phyloP scores from a whole-genome alignment of 1,140 invertebrate species.

The Dryas iulia region DNA sequence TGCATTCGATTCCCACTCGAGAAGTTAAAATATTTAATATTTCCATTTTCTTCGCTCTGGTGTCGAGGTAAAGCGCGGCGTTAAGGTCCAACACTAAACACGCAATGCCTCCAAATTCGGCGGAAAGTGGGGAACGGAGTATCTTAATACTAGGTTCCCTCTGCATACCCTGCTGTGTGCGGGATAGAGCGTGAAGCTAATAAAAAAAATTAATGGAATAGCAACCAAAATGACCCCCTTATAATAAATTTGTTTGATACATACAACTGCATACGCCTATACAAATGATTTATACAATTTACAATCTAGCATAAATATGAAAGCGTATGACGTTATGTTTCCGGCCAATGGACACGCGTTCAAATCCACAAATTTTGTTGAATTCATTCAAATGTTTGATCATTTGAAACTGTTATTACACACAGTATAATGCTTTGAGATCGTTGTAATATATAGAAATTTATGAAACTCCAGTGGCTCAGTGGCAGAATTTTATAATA shows the following conservation, averaged over 20 bases:
- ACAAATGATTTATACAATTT: not conserved
- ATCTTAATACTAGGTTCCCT: no score
- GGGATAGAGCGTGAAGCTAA: no score
- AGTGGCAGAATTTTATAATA: no score
- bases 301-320: not conserved
- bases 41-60: not conserved
- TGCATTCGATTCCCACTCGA: not conserved
- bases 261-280: no score
- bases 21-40: not conserved
- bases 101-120: no score
- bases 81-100: no score
- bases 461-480: not conserved
- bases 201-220: no score
- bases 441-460: not conserved
- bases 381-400: not conserved
- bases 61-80: not conserved
- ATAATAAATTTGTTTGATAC: not conserved
- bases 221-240: not conserved
- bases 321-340: not conserved
- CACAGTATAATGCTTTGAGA: not conserved
- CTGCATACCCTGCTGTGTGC: no score
- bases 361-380: not conserved
- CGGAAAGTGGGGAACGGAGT: no score
- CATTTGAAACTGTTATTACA: not conserved
- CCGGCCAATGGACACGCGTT: not conserved